Conservation (phyloP, 2,888 invertebrate species). For the Melanostoma scalare region DNA sequence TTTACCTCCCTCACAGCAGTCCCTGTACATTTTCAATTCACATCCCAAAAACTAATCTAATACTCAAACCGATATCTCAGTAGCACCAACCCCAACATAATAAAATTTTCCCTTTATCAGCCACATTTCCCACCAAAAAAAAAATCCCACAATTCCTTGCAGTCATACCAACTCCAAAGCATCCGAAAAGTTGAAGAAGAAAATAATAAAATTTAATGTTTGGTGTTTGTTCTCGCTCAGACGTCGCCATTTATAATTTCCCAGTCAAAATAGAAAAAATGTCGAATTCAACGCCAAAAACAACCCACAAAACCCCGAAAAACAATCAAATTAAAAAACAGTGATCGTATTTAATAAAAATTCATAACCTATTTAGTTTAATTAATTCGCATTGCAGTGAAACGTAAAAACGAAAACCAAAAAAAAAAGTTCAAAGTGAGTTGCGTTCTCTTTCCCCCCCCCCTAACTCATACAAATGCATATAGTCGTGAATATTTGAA, state of each 20-base stretch:
- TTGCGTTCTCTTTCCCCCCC: conserved; percentile 42
- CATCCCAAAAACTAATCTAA: conserved; percentile 7
- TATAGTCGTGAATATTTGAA: background rate
- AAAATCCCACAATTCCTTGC: conserved; percentile 12
- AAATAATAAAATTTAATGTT: conserved; percentile 74
- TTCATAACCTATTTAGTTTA: conserved; percentile 34
- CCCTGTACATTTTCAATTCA: background rate
- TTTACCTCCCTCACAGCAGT: background rate
- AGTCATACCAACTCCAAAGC: conserved; percentile 63
- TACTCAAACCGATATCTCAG: conserved; percentile 9
- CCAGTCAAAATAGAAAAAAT: conserved; percentile 75
- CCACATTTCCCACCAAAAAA: conserved; percentile 5
- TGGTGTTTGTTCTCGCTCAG: conserved; percentile 75
- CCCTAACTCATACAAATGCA: conserved; percentile 35
- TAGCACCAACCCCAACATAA: conserved; percentile 30
- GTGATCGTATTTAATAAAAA: conserved; percentile 27
- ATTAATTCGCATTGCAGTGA: conserved; percentile 66
- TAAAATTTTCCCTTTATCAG: conserved; percentile 5
- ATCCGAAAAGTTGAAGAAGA: conserved; percentile 62
- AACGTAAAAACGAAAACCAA: conserved; percentile 50
- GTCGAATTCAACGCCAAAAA: conserved; percentile 64
- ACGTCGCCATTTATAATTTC: conserved; percentile 76
- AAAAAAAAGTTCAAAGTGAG: conserved; percentile 29
- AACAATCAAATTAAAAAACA: conserved; percentile 32
- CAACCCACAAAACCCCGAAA: conserved; percentile 31